Conservation (phyloP, 2,113 vertebrate species). For the Eidolon helvum region DNA sequence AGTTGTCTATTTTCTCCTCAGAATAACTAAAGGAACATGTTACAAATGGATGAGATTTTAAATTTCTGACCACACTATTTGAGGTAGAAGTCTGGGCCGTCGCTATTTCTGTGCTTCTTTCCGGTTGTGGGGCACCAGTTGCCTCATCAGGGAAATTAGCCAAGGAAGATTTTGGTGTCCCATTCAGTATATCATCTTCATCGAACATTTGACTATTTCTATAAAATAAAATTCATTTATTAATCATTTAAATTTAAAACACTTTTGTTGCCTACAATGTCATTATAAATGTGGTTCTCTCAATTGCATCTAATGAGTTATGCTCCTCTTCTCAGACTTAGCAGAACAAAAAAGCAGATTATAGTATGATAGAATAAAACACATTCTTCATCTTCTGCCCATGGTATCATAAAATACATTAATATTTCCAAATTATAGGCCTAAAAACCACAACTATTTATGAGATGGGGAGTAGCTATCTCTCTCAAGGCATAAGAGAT, state of each 20-base stretch:
- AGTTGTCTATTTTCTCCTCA: background rate
- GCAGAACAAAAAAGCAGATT: background rate
- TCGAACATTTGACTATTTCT: slow-evolving; percentile 62
- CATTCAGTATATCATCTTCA: slow-evolving; percentile 52
- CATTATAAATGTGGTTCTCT: background rate
- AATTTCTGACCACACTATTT: slow-evolving; percentile 61
- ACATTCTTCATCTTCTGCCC: background rate
- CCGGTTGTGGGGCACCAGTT: background rate
- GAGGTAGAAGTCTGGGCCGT: background rate
- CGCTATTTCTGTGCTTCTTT: background rate
- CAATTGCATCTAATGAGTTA: background rate
- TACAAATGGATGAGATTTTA: background rate
- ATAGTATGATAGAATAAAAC: background rate
- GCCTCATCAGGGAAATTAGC: background rate
- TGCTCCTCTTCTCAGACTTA: slow-evolving; percentile 10
- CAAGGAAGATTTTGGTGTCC: background rate
- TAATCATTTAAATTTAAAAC: slow-evolving; percentile 3
- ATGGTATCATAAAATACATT: background rate
- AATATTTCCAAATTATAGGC: background rate
- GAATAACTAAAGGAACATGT: background rate
- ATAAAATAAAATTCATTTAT: slow-evolving; percentile 19
- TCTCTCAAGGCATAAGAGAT: background rate
- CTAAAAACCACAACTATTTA: background rate
- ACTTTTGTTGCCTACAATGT: background rate
- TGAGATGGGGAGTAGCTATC: background rate